Evolutionary conservation across 2,888 invertebrate species (phyloP).

Genomic region (Parnassius smintheus): DNA sequence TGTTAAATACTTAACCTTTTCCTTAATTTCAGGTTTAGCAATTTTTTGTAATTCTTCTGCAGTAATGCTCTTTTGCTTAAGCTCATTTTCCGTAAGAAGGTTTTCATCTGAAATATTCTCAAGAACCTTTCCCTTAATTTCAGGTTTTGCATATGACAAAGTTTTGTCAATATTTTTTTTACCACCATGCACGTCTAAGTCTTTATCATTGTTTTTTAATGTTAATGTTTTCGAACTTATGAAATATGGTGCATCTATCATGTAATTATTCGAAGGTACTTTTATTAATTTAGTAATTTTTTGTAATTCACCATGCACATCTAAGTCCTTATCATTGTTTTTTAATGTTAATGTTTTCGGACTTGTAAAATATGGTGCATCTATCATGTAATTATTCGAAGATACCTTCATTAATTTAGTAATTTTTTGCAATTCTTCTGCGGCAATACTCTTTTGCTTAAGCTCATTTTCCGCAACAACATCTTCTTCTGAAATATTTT

Average conservation of each 20-base stretch:
- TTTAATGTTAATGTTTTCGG: background rate
- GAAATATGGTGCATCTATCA: background rate
- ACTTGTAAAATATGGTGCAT: background rate
- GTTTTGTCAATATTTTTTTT: no score
- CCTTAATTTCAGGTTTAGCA: background rate
- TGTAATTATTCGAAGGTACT: background rate
- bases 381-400: background rate
- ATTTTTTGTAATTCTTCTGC: slow-evolving; percentile 10
- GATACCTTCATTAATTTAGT: background rate
- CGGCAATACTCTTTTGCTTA: background rate
- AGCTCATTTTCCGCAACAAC: background rate
- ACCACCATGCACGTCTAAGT: no score
- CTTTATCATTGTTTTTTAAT: background rate
- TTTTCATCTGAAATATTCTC: slow-evolving; percentile 29
- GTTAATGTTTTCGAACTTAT: background rate
- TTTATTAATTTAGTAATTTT: background rate
- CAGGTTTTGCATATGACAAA: no score
- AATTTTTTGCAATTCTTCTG: slow-evolving; percentile 10
- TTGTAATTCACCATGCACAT: background rate
- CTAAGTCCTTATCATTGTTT: background rate
- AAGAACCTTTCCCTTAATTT: background rate
- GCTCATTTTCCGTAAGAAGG: background rate
- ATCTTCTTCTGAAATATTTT: slow-evolving; percentile 28
- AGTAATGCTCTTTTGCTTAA: background rate
- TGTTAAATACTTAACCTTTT: no score